A percentile compares a stretch with the other conserved stretches of the same genome.
Conservation (phyloP, 2,113 vertebrate species). For the Megaleporinus macrocephalus region DNA sequence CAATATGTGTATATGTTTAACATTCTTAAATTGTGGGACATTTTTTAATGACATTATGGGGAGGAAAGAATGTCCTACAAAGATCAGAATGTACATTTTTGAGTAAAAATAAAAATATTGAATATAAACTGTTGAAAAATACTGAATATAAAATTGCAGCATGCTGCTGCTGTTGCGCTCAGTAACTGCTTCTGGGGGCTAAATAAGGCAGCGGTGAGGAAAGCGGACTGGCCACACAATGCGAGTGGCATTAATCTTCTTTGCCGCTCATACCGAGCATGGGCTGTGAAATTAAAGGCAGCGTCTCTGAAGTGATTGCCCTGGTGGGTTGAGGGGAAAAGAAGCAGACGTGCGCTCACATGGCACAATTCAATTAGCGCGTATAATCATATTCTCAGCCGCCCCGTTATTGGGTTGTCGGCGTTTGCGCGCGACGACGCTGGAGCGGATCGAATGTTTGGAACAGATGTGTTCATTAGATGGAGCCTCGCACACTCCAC, state of each 20-base stretch:
- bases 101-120: no score
- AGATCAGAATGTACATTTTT: no score
- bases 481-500: neutral
- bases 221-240: constrained; percentile 31
- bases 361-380: constrained; percentile 73
- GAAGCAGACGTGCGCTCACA: constrained; percentile 56
- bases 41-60: no score
- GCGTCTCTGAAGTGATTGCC: constrained; percentile 63
- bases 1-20: no score
- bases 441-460: constrained; percentile 24
- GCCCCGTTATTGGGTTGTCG: constrained; percentile 57
- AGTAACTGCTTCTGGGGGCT: constrained; percentile 66
- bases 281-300: constrained; percentile 75
- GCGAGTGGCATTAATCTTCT: constrained; percentile 41
- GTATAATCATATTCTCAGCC: constrained; percentile 70
- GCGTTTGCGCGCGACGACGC: constrained; percentile 32
- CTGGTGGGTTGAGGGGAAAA: constrained; percentile 57
- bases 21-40: no score
- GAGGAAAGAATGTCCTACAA: no score
- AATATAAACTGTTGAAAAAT: no score
- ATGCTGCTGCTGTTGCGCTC: no score
- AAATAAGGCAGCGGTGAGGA: constrained; percentile 33
- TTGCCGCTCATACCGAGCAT: constrained; percentile 72
- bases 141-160: no score
- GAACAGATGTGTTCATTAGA: constrained; percentile 52